A percentile compares a stretch with the other conserved stretches of the same genome.
Evolutionary conservation across 2,888 invertebrate species (phyloP).

Genomic region (Gymnocheta viridis): DNA sequence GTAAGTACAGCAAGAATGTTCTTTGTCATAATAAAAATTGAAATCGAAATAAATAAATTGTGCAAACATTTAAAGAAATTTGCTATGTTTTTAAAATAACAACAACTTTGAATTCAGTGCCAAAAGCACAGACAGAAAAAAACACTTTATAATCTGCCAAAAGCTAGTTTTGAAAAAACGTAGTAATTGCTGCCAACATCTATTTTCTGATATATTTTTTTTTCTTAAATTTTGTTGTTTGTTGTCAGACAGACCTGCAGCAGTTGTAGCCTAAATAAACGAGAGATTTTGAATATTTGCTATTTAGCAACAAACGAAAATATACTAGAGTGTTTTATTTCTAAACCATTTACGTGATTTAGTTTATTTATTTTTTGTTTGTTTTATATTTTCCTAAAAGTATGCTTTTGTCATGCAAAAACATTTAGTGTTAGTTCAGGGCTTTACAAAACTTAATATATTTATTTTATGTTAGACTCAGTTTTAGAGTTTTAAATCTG

Average conservation of each 20-base stretch:
- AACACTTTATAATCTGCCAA: slow-evolving; percentile 12
- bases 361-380: not conserved
- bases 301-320: slow-evolving; percentile 38
- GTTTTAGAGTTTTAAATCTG: not conserved
- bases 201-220: not conserved
- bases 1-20: slow-evolving; percentile 81
- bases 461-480: slow-evolving; percentile 2
- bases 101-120: not conserved
- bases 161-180: slow-evolving; percentile 21
- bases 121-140: slow-evolving; percentile 21
- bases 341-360: slow-evolving; percentile 52
- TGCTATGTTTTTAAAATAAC: not conserved
- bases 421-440: slow-evolving; percentile 13
- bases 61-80: not conserved
- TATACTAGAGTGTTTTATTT: slow-evolving; percentile 15
- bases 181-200: slow-evolving; percentile 20
- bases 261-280: slow-evolving; percentile 33
- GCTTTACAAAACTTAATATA: slow-evolving; percentile 4
- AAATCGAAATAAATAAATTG: not conserved
- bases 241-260: not conserved
- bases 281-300: slow-evolving; percentile 53
- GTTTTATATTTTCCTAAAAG: slow-evolving; percentile 49
- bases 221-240: not conserved
- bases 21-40: not conserved
- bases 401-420: slow-evolving; percentile 53